Conservation (phyloP, 2,113 vertebrate genomes). For the Prietella phreatophila region DNA sequence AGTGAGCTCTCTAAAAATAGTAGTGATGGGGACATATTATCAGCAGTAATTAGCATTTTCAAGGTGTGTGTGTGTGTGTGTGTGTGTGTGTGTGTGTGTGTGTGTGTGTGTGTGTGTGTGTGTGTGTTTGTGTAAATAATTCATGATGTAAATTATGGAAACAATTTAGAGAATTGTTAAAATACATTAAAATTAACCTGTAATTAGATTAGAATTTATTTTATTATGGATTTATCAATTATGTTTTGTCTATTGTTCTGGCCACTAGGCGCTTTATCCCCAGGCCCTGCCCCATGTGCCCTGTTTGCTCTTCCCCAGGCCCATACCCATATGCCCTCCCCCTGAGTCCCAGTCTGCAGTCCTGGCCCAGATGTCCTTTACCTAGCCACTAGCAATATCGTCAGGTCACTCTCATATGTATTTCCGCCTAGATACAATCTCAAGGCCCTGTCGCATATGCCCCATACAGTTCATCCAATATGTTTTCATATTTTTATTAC, state of each 20-base stretch:
- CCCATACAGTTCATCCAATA: too few relatives aligned
- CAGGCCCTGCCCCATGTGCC: too few relatives aligned
- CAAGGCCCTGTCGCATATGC: background rate
- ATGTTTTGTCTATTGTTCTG: too few relatives aligned
- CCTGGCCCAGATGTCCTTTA: too few relatives aligned
- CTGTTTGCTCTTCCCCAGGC: too few relatives aligned
- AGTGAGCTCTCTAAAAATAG: background rate
- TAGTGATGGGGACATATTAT: background rate
- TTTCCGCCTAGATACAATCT: background rate
- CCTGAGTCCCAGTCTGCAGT: too few relatives aligned
- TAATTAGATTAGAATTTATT: too few relatives aligned
- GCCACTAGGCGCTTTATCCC: background rate
- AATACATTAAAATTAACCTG: background rate
- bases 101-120: background rate
- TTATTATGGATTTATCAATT: too few relatives aligned
- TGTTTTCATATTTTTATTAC: too few relatives aligned
- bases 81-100: background rate
- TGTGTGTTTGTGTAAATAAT: background rate
- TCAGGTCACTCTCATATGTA: background rate
- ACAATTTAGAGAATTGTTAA: background rate
- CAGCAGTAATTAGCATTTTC: background rate
- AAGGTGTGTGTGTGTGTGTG: background rate
- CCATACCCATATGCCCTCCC: too few relatives aligned
- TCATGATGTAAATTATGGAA: background rate
- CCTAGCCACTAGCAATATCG: too few relatives aligned